These are phyloP conservation scores for Oxyura jamaicensis DNA, from an alignment of 2,113 vertebrate genomes.

Conservation along the genomic window DNA sequence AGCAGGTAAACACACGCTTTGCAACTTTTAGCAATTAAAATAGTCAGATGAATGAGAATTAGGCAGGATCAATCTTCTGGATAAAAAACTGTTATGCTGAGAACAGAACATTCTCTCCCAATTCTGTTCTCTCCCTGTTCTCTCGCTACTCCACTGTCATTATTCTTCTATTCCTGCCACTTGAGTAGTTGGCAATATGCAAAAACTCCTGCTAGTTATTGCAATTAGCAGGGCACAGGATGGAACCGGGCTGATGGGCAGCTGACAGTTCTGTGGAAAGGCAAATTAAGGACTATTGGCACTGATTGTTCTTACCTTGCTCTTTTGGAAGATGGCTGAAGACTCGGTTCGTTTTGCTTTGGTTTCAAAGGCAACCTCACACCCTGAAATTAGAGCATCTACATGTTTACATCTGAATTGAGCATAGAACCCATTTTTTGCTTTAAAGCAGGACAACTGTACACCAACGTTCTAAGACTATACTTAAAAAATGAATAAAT, in stretches of 20 bases:
- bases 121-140: not conserved
- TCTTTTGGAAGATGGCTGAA: slow-evolving; percentile 89
- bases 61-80: not conserved
- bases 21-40: not conserved
- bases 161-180: not conserved
- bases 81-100: not conserved
- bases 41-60: not conserved
- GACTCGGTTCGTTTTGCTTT: slow-evolving; percentile 83
- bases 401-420: not conserved
- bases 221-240: not conserved
- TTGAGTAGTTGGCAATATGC: not conserved
- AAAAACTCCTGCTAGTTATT: not conserved
- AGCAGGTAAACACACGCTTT: not conserved
- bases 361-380: slow-evolving; percentile 87
- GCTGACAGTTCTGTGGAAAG: not conserved
- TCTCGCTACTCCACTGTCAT: not conserved
- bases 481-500: not conserved
- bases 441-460: not conserved
- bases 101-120: not conserved
- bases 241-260: not conserved
- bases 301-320: slow-evolving; percentile 79
- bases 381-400: slow-evolving; percentile 75
- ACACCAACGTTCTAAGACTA: not conserved
- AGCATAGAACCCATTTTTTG: not conserved
- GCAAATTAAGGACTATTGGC: not conserved